Percentiles rank a stretch among this genome's conserved stretches.
phyloP scores from a whole-genome alignment of 2,113 vertebrate species.

The Athene cunicularia region DNA sequence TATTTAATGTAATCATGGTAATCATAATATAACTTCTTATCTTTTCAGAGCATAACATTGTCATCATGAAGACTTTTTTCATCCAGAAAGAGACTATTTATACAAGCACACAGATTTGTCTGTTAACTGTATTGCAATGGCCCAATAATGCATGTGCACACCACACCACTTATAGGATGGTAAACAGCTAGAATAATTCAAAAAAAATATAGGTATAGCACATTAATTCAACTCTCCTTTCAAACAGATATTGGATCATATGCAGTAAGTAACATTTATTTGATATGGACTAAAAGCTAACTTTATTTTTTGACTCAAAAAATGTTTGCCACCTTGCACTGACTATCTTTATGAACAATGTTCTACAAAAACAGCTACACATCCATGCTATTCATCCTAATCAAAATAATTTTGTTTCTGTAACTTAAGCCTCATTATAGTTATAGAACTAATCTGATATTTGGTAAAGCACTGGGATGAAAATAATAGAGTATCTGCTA shows the following conservation, averaged over 20 bases:
- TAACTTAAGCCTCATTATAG: background rate
- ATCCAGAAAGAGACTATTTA: background rate
- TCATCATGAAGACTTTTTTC: background rate
- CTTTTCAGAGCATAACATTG: background rate
- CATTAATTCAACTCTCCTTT: background rate
- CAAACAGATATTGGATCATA: background rate
- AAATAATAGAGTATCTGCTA: background rate
- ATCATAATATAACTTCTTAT: background rate
- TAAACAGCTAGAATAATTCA: background rate
- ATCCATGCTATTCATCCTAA: background rate
- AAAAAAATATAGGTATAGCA: background rate
- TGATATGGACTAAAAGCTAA: background rate
- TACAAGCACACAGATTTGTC: background rate
- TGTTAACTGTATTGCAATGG: background rate
- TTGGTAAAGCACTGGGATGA: background rate
- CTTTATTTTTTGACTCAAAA: background rate
- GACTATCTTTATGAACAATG: background rate
- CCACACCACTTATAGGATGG: background rate
- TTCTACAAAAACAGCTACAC: background rate
- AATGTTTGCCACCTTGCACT: background rate
- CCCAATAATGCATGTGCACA: background rate
- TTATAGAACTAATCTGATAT: background rate
- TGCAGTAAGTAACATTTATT: background rate
- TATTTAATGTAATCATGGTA: background rate
- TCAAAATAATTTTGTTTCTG: background rate